Percentiles rank a stretch among this genome's conserved stretches.
phyloP scores from a whole-genome alignment of 2,797 vertebrate species.

The Chiroxiphia lanceolata region DNA sequence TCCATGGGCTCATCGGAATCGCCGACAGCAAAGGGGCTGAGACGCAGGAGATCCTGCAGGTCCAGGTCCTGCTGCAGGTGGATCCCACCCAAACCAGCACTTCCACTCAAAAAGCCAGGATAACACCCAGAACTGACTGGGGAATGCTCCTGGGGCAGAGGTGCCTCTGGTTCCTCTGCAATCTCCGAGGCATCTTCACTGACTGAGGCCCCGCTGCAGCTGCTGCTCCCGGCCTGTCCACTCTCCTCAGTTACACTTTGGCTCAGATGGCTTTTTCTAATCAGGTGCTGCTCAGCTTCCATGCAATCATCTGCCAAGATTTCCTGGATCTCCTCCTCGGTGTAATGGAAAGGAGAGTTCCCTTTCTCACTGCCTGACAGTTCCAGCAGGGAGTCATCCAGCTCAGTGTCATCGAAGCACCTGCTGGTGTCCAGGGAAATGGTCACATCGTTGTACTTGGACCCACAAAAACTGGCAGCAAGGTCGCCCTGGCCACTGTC shows the following conservation, averaged over 20 bases:
- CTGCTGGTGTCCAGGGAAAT: background rate
- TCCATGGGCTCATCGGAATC: background rate
- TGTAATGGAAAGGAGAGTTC: constrained; percentile 65
- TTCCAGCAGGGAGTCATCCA: background rate
- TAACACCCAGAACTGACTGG: background rate
- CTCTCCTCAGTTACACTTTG: background rate
- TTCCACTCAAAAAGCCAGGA: background rate
- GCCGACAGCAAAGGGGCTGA: background rate
- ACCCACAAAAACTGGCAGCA: fast-evolving
- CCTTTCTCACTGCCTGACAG: constrained; percentile 1
- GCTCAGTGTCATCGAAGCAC: background rate
- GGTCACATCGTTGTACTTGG: background rate
- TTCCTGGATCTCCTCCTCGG: constrained; percentile 72
- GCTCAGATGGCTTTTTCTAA: background rate
- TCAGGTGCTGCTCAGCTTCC: background rate
- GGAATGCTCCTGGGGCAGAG: background rate
- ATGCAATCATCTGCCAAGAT: constrained; percentile 66
- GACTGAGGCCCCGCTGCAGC: background rate
- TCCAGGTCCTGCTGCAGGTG: background rate
- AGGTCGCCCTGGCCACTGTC: background rate
- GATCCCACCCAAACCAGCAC: background rate
- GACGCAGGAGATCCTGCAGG: constrained; percentile 16
- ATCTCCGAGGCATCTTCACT: background rate
- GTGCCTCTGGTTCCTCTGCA: background rate
- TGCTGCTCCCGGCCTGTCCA: background rate